Evolutionary conservation across 2,888 invertebrate genomes (phyloP), one percentile per base, ranked within the genome.

Genomic region (Anoplius nigerrimus): DNA sequence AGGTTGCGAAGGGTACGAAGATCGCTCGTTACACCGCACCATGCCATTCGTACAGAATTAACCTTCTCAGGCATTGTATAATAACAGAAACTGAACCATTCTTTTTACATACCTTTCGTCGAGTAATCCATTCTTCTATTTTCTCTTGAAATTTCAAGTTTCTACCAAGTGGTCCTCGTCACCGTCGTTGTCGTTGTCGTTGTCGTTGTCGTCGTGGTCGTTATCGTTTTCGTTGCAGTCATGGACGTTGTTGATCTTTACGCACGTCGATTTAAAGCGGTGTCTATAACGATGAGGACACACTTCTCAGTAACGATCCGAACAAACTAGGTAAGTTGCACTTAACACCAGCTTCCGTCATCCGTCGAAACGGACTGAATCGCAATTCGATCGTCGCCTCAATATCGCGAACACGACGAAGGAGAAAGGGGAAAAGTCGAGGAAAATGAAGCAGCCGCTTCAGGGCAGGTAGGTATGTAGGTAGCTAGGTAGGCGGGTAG

Each of bases 41-140:
- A n/a, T n/a, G n/a, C n/a, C n/a, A n/a, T n/a, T n/a, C n/a, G n/a
- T n/a, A n/a, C n/a, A n/a, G n/a, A n/a, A n/a, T n/a, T n/a, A n/a
- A n/a, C n/a, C n/a, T n/a, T n/a, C n/a, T n/a, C n/a, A n/a, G n/a
- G n/a, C n/a, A n/a, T n/a, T n/a, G n/a, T n/a, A n/a, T n/a, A n/a
- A n/a, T n/a, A n/a, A n/a, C n/a, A 42, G 42, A 8, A 42, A 6
- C 13, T 13, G 42, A 42, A 13, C 13, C 42, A 13, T 42, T 42
- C 42, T 34, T 18, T 13, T 20, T 42, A 75, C 79, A 20, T 82
- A 84, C 84, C 84, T 82, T 84, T 84, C 59, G 70, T 80, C 62
- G 84, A 80, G 70, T 80, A 84, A 82, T 84, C 84, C 84, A 84
- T 84, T 78, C 71, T 79, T 69, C 62, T 43, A 34, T 60, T 65